Conservation (phyloP, 1,140 invertebrate genomes). For the Cyclina sinensis region DNA sequence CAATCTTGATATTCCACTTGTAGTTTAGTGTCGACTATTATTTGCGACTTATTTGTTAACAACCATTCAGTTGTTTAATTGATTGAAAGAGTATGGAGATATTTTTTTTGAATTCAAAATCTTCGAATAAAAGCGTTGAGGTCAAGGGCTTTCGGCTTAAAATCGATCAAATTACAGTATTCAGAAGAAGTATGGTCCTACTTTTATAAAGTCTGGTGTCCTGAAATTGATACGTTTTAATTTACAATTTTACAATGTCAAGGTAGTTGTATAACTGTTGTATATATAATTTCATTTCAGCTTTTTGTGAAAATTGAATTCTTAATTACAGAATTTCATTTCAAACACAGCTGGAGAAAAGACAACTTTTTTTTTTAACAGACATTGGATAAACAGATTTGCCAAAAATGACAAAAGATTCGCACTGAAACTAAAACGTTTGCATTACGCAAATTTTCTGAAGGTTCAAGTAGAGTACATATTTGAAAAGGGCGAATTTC, state of each 20-base stretch:
- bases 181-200: not conserved
- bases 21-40: not conserved
- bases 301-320: too few relatives aligned
- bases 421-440: not conserved
- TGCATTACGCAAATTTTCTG: slow-evolving; percentile 12
- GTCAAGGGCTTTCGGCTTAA: not conserved
- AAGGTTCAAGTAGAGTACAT: slow-evolving; percentile 31
- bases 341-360: too few relatives aligned
- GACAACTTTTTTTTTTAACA: not conserved
- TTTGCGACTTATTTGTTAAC: not conserved
- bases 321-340: too few relatives aligned
- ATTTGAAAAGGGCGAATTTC: slow-evolving; percentile 22
- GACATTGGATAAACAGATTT: not conserved
- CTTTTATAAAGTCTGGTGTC: not conserved
- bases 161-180: not conserved
- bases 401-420: not conserved
- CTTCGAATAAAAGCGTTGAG: not conserved
- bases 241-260: not conserved
- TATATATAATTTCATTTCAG: not conserved
- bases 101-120: not conserved
- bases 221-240: not conserved
- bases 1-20: not conserved
- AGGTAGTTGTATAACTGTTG: not conserved
- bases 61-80: slow-evolving; percentile 12
- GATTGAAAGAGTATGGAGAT: not conserved